Conservation (phyloP, 2,888 invertebrate species). For the Phymatocera aterrima region DNA sequence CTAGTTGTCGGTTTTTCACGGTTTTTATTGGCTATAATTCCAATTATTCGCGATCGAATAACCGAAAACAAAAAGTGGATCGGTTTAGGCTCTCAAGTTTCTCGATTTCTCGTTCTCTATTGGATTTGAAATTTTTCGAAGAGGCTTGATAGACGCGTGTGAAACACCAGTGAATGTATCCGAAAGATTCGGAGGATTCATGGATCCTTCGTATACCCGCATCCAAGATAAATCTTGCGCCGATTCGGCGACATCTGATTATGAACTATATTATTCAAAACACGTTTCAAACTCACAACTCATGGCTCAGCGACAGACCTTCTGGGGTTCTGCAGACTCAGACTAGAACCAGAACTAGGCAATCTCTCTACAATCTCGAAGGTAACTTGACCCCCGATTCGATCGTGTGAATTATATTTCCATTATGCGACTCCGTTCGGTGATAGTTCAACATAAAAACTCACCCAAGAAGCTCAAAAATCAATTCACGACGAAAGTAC, state of each 20-base stretch:
- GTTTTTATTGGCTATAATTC: not conserved
- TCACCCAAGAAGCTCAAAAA: not conserved
- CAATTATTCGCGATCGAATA: too few species aligned
- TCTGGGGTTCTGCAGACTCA: too few species aligned
- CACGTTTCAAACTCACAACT: slow-evolving; percentile 39
- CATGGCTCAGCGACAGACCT: slow-evolving; percentile 39
- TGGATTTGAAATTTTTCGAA: too few species aligned
- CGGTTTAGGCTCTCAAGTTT: too few species aligned
- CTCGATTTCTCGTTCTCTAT: too few species aligned
- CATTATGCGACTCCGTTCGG: not conserved
- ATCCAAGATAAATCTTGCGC: slow-evolving; percentile 8
- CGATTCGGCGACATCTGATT: slow-evolving; percentile 37
- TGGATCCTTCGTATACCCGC: slow-evolving; percentile 12
- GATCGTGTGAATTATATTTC: slow-evolving; percentile 18
- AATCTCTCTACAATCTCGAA: slow-evolving; percentile 31
- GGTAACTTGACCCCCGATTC: slow-evolving; percentile 5
- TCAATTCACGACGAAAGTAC: not conserved
- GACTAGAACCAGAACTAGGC: slow-evolving; percentile 24
- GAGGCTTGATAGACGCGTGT: too few species aligned
- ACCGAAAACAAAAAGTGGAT: too few species aligned
- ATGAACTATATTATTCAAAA: slow-evolving; percentile 39
- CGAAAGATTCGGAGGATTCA: not conserved
- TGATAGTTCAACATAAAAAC: not conserved
- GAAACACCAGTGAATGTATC: not conserved
- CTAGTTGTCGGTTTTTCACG: not conserved